phyloP scores from a whole-genome alignment of 2,113 vertebrate genomes.

The Eulacestoma nigropectus region DNA sequence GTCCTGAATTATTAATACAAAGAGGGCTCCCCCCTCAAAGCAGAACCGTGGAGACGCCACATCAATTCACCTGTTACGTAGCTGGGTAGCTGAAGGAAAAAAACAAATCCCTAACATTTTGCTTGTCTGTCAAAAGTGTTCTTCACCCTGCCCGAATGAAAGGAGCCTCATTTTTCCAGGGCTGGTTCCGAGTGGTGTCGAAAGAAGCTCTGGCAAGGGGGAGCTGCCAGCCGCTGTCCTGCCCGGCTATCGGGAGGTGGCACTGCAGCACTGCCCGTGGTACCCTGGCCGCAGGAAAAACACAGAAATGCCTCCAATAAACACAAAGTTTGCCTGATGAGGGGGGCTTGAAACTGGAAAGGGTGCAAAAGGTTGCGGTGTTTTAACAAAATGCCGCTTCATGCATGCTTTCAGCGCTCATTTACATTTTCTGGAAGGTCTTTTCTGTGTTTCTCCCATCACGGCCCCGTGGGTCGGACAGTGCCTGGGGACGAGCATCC shows the following conservation, averaged over 20 bases:
- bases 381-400: background rate
- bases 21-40: background rate
- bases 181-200: background rate
- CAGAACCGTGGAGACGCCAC: background rate
- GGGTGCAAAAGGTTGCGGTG: background rate
- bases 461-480: accelerated
- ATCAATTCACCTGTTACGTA: background rate
- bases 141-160: background rate
- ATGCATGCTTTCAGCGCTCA: accelerated
- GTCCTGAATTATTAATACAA: background rate
- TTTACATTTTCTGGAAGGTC: background rate
- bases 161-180: background rate
- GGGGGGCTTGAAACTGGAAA: background rate
- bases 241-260: conserved; percentile 5
- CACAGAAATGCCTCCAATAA: background rate
- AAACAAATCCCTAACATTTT: background rate
- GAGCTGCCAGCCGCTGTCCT: background rate
- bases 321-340: background rate
- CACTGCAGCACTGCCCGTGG: background rate
- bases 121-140: background rate
- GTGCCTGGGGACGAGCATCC: accelerated
- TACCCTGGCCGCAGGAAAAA: accelerated
- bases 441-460: accelerated
- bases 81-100: background rate
- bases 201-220: background rate